phyloP scores from a whole-genome alignment of 2,797 vertebrate species.

The Coranthus polyacanthus region DNA sequence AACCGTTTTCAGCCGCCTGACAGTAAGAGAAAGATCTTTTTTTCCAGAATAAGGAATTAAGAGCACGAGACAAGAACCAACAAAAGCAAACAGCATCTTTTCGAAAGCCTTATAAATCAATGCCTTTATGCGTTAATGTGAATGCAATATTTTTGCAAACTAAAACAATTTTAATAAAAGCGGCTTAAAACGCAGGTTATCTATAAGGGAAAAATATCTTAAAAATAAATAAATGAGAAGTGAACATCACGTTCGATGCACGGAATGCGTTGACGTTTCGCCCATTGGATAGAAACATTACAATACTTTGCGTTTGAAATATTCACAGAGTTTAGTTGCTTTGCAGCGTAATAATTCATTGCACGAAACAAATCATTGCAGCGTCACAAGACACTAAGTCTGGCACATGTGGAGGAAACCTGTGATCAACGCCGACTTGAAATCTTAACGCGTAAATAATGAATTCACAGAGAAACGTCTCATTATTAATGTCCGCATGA shows the following conservation, averaged over 20 bases:
- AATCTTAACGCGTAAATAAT: background rate
- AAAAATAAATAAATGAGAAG: background rate
- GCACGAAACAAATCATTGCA: slow-evolving; percentile 6
- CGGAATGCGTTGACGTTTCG: background rate
- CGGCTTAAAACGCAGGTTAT: too few species aligned
- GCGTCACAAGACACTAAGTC: background rate
- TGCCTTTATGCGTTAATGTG: too few species aligned
- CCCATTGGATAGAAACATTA: background rate
- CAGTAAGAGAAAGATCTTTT: too few species aligned
- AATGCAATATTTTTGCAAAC: too few species aligned
- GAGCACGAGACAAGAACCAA: too few species aligned
- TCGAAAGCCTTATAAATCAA: too few species aligned
- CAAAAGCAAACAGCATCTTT: too few species aligned
- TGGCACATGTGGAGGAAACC: background rate
- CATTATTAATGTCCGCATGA: background rate
- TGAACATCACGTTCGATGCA: background rate
- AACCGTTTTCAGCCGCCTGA: too few species aligned
- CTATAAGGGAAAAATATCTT: too few species aligned
- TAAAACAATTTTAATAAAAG: too few species aligned
- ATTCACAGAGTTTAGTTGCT: background rate
- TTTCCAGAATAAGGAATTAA: too few species aligned
- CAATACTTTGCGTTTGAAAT: background rate
- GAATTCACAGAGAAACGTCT: background rate
- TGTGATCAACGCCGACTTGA: background rate
- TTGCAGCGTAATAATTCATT: background rate